A percentile compares a stretch with the other conserved stretches of the same genome.
Evolutionary conservation across 2,797 vertebrate genomes (phyloP).

Genomic region (Xenopus petersii): DNA sequence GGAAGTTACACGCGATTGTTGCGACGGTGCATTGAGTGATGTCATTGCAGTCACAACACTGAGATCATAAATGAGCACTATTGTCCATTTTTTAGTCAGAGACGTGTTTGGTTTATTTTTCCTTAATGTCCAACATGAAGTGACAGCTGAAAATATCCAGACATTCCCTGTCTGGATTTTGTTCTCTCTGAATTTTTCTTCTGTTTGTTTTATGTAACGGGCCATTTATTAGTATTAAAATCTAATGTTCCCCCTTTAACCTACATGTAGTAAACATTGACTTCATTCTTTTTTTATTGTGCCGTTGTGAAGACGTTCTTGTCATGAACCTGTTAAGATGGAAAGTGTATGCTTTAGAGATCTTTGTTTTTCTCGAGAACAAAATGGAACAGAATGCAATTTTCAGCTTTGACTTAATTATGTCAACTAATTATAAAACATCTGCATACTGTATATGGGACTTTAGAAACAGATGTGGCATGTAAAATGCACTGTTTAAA

Average conservation of each 20-base stretch:
- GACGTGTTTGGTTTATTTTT: too few species aligned
- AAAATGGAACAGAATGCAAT: constrained; percentile 19
- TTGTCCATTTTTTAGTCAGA: too few species aligned
- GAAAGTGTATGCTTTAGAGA: too few species aligned
- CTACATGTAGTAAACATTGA: too few species aligned
- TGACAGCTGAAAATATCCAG: constrained; percentile 1
- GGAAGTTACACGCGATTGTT: too few species aligned
- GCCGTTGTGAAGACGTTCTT: neutral
- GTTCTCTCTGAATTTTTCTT: too few species aligned
- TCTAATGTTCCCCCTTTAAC: too few species aligned
- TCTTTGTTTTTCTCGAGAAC: constrained; percentile 7
- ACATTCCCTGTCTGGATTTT: neutral
- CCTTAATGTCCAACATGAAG: neutral
- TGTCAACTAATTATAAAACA: constrained; percentile 44
- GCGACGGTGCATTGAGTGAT: too few species aligned
- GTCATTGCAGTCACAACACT: too few species aligned
- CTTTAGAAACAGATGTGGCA: constrained; percentile 32
- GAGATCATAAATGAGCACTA: too few species aligned
- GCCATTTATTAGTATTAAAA: neutral
- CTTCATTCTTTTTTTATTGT: too few species aligned
- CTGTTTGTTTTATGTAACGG: neutral
- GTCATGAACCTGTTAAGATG: neutral
- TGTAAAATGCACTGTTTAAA: constrained; percentile 33
- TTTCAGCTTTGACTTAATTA: constrained; percentile 44
- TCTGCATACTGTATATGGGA: constrained; percentile 34